Evolutionary conservation across 2,888 invertebrate species (phyloP).

Genomic region (Coleophora deauratella): DNA sequence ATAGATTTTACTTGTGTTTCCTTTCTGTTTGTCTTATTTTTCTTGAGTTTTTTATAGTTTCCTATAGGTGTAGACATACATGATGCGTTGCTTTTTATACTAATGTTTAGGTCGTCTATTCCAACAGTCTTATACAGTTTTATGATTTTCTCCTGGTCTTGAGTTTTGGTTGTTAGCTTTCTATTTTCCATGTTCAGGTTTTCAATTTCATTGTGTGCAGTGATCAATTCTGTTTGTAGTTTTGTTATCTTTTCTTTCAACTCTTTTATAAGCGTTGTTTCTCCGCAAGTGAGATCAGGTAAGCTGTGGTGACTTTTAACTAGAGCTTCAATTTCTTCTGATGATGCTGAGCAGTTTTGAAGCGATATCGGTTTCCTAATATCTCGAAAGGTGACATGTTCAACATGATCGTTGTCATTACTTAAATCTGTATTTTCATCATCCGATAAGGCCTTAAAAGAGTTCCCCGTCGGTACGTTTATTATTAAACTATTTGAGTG

Average conservation of each 20-base stretch:
- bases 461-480: too few species aligned
- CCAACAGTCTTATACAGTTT: neutral
- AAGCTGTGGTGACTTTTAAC: too few species aligned
- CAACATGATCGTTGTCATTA: too few species aligned
- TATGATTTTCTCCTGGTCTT: neutral
- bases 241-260: neutral
- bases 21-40: neutral
- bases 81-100: neutral
- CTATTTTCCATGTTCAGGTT: neutral
- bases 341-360: too few species aligned
- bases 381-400: too few species aligned
- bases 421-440: too few species aligned
- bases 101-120: neutral
- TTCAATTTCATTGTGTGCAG: neutral
- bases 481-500: too few species aligned
- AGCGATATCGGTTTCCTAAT: too few species aligned
- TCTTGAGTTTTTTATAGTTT: neutral
- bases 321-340: too few species aligned
- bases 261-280: neutral
- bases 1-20: too few species aligned
- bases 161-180: neutral
- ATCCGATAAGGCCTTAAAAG: too few species aligned
- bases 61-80: neutral
- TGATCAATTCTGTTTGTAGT: neutral
- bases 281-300: neutral